Evolutionary conservation across 1,140 invertebrate genomes (phyloP).

Genomic region (Coelopa frigida): DNA sequence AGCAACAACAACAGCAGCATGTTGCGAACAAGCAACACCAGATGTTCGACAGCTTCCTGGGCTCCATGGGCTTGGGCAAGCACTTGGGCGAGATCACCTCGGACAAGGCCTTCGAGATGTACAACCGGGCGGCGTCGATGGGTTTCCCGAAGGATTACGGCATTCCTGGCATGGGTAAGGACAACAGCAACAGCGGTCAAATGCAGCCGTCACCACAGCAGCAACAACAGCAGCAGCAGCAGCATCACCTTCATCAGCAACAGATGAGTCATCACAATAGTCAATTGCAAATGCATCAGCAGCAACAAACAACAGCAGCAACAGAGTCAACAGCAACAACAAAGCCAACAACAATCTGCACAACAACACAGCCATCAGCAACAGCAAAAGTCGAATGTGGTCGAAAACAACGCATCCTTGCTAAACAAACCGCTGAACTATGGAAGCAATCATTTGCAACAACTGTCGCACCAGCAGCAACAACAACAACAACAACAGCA

Average conservation of each 20-base stretch:
- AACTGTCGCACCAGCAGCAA: conserved; percentile 10
- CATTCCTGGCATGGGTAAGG: too few relatives aligned
- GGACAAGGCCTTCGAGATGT: conserved; percentile 42
- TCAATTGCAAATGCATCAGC: conserved; percentile 7
- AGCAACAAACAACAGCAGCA: conserved; percentile 11
- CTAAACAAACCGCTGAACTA: conserved; percentile 19
- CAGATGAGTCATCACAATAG: background rate
- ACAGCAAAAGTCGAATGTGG: conserved; percentile 9
- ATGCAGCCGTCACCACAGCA: conserved; percentile 26
- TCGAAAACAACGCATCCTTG: conserved; percentile 7
- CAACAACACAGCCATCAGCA: conserved; percentile 9
- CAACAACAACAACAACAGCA: conserved; percentile 15
- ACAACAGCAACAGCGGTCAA: conserved; percentile 27
- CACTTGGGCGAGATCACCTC: conserved; percentile 36
- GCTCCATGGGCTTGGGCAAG: conserved; percentile 35
- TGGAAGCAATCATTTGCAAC: conserved; percentile 16
- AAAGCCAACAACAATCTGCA: too few relatives aligned
- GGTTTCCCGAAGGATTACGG: conserved; percentile 36
- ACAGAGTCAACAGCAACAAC: conserved; percentile 10
- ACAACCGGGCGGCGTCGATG: conserved; percentile 40
- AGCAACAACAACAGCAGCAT: conserved; percentile 9
- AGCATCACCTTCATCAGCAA: conserved; percentile 21
- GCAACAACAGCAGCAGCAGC: conserved; percentile 20
- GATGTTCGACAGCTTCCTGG: conserved; percentile 40
- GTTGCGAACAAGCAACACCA: conserved; percentile 29